phyloP scores from a whole-genome alignment of 2,113 vertebrate species.

The Butorides virescens region DNA sequence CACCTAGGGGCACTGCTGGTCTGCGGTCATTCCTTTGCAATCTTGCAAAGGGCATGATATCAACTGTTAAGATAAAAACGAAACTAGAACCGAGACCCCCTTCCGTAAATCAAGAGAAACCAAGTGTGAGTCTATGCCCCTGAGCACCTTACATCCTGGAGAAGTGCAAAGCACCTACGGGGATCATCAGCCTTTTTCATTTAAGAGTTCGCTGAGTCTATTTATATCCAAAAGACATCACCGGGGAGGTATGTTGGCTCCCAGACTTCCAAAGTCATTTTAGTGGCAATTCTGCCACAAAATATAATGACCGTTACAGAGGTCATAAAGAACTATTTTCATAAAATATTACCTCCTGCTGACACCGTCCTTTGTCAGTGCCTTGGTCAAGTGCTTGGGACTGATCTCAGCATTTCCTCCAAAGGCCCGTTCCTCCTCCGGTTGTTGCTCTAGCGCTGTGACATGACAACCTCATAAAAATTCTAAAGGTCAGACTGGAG shows the following conservation, averaged over 20 bases:
- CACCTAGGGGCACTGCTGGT: background rate
- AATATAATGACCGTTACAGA: background rate
- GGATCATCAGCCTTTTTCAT: background rate
- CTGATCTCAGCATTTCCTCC: conserved; percentile 3
- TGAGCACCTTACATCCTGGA: background rate
- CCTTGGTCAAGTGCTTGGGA: background rate
- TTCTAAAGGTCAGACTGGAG: conserved; percentile 2
- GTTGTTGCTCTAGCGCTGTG: background rate
- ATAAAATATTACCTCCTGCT: conserved; percentile 3
- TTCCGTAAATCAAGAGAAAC: background rate
- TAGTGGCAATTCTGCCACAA: background rate
- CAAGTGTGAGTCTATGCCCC: background rate
- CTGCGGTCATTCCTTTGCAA: background rate
- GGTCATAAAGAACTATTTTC: background rate
- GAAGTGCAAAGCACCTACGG: background rate
- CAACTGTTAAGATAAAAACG: fast-evolving
- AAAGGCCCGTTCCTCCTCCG: background rate
- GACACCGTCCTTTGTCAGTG: background rate
- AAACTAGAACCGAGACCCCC: background rate
- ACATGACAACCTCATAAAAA: conserved; percentile 16
- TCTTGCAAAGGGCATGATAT: fast-evolving
- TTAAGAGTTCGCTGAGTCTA: background rate
- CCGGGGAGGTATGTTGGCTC: background rate
- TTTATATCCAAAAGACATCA: background rate
- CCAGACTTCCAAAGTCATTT: background rate